These are phyloP conservation scores for Carcina quercana DNA, from an alignment of 2,888 invertebrate species.

Conservation along the genomic window DNA sequence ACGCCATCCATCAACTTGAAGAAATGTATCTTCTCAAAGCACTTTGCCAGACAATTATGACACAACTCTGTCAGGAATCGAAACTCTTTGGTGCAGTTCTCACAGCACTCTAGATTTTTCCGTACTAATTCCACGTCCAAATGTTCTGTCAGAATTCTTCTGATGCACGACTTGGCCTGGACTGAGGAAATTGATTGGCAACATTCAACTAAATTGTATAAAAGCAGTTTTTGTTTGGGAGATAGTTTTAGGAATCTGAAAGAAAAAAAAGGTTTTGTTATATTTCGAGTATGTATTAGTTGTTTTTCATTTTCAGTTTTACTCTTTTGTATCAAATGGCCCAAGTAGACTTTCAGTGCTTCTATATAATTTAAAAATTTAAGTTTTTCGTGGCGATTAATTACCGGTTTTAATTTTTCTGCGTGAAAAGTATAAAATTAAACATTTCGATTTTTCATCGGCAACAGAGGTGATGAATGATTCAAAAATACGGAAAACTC, in stretches of 20 bases:
- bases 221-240: conserved; percentile 45
- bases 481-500: no score
- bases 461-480: no score
- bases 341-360: no score
- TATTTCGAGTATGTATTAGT: no score
- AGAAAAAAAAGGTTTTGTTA: no score
- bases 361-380: no score
- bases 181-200: conserved; percentile 38
- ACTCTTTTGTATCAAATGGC: no score
- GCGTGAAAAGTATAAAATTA: no score
- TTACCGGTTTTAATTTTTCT: no score
- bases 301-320: no score
- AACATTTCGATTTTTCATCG: no score
- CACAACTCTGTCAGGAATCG: conserved; percentile 41
- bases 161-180: conserved; percentile 49
- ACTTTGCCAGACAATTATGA: conserved; percentile 45
- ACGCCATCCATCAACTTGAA: conserved; percentile 54
- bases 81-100: conserved; percentile 39
- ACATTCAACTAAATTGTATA: conserved; percentile 56
- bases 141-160: conserved; percentile 53
- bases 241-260: conserved; percentile 49
- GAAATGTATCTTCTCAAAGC: conserved; percentile 47
- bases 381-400: no score
- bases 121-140: conserved; percentile 42
- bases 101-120: conserved; percentile 30